Conservation (phyloP, 2,888 invertebrate genomes). For the Ennomos fuscantarius region DNA sequence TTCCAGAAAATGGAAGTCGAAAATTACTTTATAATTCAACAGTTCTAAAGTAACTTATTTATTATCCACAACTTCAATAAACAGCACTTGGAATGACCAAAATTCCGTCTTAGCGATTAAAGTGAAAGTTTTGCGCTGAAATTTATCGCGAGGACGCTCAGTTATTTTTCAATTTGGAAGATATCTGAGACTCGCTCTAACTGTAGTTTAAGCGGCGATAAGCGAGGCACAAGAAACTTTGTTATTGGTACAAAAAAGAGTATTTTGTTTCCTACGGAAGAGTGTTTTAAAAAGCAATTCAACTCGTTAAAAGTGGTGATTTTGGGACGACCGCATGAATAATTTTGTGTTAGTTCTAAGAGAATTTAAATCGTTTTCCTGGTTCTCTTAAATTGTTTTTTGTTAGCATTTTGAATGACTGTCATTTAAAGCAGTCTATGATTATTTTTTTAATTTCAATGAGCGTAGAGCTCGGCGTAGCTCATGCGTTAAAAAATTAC, state of each 20-base stretch:
- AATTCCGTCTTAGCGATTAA: conserved; percentile 66
- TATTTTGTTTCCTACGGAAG: conserved; percentile 36
- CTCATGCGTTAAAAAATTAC: no score
- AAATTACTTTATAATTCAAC: conserved; percentile 29
- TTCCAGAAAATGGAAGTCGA: conserved; percentile 15
- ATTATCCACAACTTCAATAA: conserved; percentile 54
- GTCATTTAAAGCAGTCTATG: background rate
- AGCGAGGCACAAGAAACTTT: conserved; percentile 57
- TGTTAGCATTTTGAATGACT: background rate
- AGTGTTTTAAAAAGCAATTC: conserved; percentile 41
- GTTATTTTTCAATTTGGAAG: conserved; percentile 82
- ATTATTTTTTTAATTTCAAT: background rate
- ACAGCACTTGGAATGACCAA: conserved; percentile 61
- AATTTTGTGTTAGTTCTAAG: conserved; percentile 5
- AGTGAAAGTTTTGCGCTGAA: conserved; percentile 61
- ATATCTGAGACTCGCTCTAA: conserved; percentile 59
- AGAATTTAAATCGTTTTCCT: no score
- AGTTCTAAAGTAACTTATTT: conserved; percentile 49
- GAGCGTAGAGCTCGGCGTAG: no score
- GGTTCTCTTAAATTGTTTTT: no score
- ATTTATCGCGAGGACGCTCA: conserved; percentile 73
- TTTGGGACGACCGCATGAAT: conserved; percentile 17
- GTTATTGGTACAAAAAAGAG: conserved; percentile 52
- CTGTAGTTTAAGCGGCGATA: conserved; percentile 68
- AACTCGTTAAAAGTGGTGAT: conserved; percentile 39